Evolutionary conservation across 2,113 vertebrate genomes (phyloP).

Genomic region (Clarias gariepinus): DNA sequence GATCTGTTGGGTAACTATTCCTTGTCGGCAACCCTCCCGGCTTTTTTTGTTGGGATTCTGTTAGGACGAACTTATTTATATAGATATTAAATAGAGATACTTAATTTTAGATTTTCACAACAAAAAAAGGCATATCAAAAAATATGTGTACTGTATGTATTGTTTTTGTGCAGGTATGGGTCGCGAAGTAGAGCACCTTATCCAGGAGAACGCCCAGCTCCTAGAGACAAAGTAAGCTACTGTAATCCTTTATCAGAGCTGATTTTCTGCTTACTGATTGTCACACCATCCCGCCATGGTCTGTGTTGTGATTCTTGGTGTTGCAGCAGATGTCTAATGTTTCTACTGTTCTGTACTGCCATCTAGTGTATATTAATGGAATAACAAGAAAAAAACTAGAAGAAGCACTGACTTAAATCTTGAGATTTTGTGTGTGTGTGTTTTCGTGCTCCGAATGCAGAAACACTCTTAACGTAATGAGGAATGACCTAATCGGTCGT

Average conservation of each 20-base stretch:
- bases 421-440: background rate
- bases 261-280: background rate
- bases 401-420: background rate
- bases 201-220: conserved; percentile 94
- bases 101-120: too few species aligned
- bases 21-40: background rate
- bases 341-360: conserved; percentile 35
- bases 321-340: background rate
- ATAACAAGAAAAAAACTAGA: background rate
- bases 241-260: background rate
- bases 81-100: too few species aligned
- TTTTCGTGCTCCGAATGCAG: conserved; percentile 62
- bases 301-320: background rate
- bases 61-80: too few species aligned
- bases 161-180: conserved; percentile 86
- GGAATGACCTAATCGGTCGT: conserved; percentile 92
- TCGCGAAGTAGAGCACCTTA: conserved; percentile 97
- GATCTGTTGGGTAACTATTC: conserved; percentile 88
- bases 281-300: background rate
- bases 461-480: conserved; percentile 95
- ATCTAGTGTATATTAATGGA: conserved; percentile 26
- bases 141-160: too few species aligned
- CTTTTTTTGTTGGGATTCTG: too few species aligned
- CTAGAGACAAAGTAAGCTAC: conserved; percentile 93
- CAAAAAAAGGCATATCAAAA: too few species aligned